Evolutionary conservation across 2,888 invertebrate species (phyloP).

Genomic region (Neoascia interrupta): DNA sequence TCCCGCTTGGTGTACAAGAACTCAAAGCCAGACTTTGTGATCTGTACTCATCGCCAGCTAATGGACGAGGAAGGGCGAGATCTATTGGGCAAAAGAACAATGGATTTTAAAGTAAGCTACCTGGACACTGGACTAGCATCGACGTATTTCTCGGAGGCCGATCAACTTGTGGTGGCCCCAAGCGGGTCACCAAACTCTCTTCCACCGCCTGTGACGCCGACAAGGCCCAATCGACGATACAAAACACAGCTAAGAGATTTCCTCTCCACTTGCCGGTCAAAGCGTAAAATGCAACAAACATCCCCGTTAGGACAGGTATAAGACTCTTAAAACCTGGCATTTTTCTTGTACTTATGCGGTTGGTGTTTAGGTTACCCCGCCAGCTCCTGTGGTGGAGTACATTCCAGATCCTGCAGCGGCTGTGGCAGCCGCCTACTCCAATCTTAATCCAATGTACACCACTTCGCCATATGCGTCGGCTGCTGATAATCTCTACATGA

Average conservation of each 20-base stretch:
- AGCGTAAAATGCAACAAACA: slow-evolving; percentile 83
- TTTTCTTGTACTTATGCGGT: background rate
- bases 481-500: slow-evolving; percentile 79
- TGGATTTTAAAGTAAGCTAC: slow-evolving; percentile 99
- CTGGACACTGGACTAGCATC: slow-evolving; percentile 95
- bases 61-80: slow-evolving; percentile 99
- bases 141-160: slow-evolving; percentile 92
- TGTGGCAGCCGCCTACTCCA: slow-evolving; percentile 89
- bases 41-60: slow-evolving; percentile 98
- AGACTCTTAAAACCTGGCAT: background rate
- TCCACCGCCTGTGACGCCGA: slow-evolving; percentile 85
- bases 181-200: slow-evolving; percentile 81
- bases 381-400: slow-evolving; percentile 79
- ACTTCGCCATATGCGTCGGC: slow-evolving; percentile 89
- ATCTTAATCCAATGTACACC: slow-evolving; percentile 87
- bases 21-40: slow-evolving; percentile 99
- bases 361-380: slow-evolving; percentile 75
- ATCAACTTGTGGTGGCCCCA: slow-evolving; percentile 85
- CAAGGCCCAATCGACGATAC: slow-evolving; percentile 92
- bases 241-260: slow-evolving; percentile 96
- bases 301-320: slow-evolving; percentile 79
- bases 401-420: slow-evolving; percentile 81
- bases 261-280: slow-evolving; percentile 93
- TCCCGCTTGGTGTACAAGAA: slow-evolving; percentile 99
- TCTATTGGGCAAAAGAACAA: slow-evolving; percentile 96